A percentile compares a stretch with the other conserved stretches of the same genome.
phyloP scores from a whole-genome alignment of 2,888 invertebrate species.

The Ischnus inquisitorius region DNA sequence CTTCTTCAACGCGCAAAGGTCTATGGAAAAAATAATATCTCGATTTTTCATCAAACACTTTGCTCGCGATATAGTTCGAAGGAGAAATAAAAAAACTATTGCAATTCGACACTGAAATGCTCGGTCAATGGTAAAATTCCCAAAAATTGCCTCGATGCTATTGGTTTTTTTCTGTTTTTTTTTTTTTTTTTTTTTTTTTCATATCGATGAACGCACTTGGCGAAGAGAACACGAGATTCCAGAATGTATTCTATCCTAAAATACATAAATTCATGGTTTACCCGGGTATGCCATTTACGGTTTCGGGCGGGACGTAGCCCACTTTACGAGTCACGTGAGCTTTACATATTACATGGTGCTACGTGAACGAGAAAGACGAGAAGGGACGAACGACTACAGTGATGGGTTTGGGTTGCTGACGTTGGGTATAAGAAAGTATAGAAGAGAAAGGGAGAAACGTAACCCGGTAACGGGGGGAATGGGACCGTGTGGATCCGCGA shows the following conservation, averaged over 20 bases:
- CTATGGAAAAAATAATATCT: too few species aligned
- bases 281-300: slow-evolving; percentile 42
- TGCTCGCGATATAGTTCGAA: background rate
- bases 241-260: slow-evolving; percentile 34
- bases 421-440: slow-evolving; percentile 26
- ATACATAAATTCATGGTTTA: slow-evolving; percentile 66
- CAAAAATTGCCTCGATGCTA: background rate
- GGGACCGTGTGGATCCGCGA: too few species aligned
- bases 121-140: background rate
- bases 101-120: background rate
- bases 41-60: too few species aligned
- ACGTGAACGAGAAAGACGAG: slow-evolving; percentile 71
- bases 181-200: background rate
- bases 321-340: slow-evolving; percentile 74
- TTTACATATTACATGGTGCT: slow-evolving; percentile 74
- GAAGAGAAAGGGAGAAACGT: slow-evolving; percentile 21
- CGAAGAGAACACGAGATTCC: background rate
- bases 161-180: background rate
- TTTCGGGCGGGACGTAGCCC: slow-evolving; percentile 54
- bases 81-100: background rate
- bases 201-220: background rate
- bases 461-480: background rate
- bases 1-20: too few species aligned
- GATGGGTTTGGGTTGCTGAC: slow-evolving; percentile 33
- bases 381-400: slow-evolving; percentile 22